Conservation (phyloP, 1,140 invertebrate species). For the Physella acuta region DNA sequence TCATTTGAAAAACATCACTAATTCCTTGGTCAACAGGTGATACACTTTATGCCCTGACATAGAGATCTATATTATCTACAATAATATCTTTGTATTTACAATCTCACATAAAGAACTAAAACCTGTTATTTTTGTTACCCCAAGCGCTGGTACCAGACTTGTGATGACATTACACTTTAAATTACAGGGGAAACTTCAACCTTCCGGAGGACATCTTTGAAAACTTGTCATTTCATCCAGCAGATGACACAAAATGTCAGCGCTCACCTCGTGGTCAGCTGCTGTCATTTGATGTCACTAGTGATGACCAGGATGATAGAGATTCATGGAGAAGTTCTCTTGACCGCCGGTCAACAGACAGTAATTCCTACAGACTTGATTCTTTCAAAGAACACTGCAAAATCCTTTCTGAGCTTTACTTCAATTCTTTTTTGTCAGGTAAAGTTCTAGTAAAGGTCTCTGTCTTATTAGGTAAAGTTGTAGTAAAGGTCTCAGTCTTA, state of each 20-base stretch:
- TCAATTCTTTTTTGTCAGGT: constrained; percentile 70
- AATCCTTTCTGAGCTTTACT: constrained; percentile 67
- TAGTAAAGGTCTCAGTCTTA: too few relatives aligned
- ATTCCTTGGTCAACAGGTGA: constrained; percentile 64
- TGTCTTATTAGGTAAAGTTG: too few relatives aligned
- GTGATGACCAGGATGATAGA: constrained; percentile 36
- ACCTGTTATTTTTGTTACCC: too few relatives aligned
- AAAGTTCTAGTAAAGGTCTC: constrained; percentile 22
- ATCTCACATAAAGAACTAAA: too few relatives aligned
- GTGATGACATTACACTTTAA: too few relatives aligned
- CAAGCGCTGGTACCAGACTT: too few relatives aligned
- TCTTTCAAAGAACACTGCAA: constrained; percentile 67
- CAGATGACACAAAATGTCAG: constrained; percentile 10
- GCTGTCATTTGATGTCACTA: constrained; percentile 32
- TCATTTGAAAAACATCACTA: constrained; percentile 65
- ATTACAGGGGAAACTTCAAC: constrained; percentile 43
- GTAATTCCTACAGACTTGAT: constrained; percentile 32
- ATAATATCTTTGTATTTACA: too few relatives aligned
- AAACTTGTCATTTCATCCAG: constrained; percentile 53
- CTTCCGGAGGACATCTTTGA: constrained; percentile 54
- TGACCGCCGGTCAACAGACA: constrained; percentile 46
- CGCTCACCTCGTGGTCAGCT: constrained; percentile 19
- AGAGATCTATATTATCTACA: too few relatives aligned
- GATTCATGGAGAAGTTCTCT: constrained; percentile 36
- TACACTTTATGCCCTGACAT: too few relatives aligned